Evolutionary conservation across 2,113 vertebrate species (phyloP).

Genomic region (Chroicocephalus ridibundus): DNA sequence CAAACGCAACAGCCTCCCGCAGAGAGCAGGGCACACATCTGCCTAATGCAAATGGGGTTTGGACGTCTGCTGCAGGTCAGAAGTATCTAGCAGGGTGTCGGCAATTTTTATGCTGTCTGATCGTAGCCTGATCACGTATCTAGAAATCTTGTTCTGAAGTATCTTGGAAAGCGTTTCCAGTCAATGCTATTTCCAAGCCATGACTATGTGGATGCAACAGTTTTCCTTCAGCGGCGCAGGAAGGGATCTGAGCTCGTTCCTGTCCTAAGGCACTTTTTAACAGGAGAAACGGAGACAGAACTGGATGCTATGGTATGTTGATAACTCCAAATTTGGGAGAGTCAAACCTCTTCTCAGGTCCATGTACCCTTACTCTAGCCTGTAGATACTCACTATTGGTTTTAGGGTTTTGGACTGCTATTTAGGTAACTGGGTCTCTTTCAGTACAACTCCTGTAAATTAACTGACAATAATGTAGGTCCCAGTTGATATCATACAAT

Average conservation of each 20-base stretch:
- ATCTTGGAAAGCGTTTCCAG: background rate
- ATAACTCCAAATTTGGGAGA: background rate
- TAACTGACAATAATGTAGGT: background rate
- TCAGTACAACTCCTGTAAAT: background rate
- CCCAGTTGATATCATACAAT: background rate
- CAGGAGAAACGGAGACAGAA: background rate
- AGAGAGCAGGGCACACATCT: background rate
- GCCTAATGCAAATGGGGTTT: background rate
- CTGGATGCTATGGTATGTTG: background rate
- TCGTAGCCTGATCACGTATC: rapidly evolving
- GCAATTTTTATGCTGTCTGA: background rate
- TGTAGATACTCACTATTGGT: background rate
- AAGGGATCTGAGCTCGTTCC: background rate
- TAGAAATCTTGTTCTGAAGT: background rate
- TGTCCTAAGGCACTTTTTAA: background rate
- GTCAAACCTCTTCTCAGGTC: background rate
- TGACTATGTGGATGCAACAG: background rate
- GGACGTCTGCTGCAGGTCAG: background rate
- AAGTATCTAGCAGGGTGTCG: background rate
- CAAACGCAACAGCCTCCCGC: background rate
- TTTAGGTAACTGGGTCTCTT: background rate
- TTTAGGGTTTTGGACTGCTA: background rate
- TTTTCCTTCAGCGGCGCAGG: background rate
- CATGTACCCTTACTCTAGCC: background rate
- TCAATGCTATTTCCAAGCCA: background rate